These are phyloP conservation scores for Sclerodermus sp. DNA, from an alignment of 2,888 invertebrate genomes.

Conservation along the genomic window DNA sequence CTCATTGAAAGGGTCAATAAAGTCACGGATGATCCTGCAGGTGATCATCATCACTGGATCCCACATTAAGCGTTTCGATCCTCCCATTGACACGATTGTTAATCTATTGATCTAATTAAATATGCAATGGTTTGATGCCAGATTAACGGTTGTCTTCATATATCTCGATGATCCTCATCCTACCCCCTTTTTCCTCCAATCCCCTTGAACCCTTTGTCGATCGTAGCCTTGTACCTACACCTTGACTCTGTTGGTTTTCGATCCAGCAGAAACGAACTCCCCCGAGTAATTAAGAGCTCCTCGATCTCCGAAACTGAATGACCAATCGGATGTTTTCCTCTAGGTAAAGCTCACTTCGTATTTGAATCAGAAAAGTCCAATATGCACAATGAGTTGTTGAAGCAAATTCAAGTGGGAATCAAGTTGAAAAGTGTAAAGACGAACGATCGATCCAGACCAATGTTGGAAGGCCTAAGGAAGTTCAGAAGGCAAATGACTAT, in stretches of 20 bases:
- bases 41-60: constrained; percentile 40
- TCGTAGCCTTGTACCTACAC: too few relatives aligned
- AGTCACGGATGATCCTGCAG: constrained; percentile 50
- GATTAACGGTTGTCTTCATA: constrained; percentile 14
- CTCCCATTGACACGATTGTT: constrained; percentile 11
- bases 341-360: constrained; percentile 76
- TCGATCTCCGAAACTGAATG: too few relatives aligned
- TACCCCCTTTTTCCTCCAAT: not conserved
- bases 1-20: constrained; percentile 54
- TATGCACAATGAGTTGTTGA: constrained; percentile 77
- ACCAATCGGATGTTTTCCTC: too few relatives aligned
- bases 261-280: too few relatives aligned
- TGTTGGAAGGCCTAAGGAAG: constrained; percentile 80
- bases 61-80: constrained; percentile 1
- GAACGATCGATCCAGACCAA: constrained; percentile 85
- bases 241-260: too few relatives aligned
- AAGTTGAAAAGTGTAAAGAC: constrained; percentile 75
- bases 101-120: constrained; percentile 24
- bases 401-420: constrained; percentile 79
- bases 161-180: constrained; percentile 9
- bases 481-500: constrained; percentile 88
- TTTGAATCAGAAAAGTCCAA: constrained; percentile 85
- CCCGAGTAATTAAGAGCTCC: too few relatives aligned
- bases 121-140: constrained; percentile 11
- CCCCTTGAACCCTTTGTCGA: not conserved